Base-by-base conservation (phyloP, 2,113 vertebrate genomes). In the Nasalis larvatus region DNA sequence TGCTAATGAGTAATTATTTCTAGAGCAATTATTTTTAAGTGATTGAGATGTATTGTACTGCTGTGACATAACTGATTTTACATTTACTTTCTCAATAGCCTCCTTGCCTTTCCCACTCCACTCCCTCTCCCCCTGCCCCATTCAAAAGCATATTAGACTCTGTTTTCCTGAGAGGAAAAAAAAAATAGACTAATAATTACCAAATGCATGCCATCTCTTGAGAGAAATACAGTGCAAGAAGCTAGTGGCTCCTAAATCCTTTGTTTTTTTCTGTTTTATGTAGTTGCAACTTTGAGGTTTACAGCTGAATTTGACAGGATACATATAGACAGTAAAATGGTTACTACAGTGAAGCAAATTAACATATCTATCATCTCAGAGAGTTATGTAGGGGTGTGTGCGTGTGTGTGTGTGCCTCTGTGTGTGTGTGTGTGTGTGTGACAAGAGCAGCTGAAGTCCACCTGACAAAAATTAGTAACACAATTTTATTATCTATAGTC, bases 1-100 rank as follows among this genome's bases (percentile, higher is more conserved):
- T 60, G n/a, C 47, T 95, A 95, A 95, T 96, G 83, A 96, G 58
- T 47, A 90, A 95, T 93, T 96, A 56, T 77, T 93, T 97, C 68
- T 54, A 63, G 7, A 82, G 68, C 63, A 92, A 94, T 97, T 88
- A 90, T 82, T 90, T 92, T 83, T 92, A 95, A 95, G 82, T 88
- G 58, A 92, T 93, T 78, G 92, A 91, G 88, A 76, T 52, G 23
- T 32, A 93, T 35, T 87, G 30, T 49, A 80, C 47, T 13, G 69
- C 42, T 35, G 52, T 35, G 60, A 52, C 32, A 73, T n/a, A 87
- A 85, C 11, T 13, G 30, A 80, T 86, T 86, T 58, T 71, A 18
- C 17, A 63, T 68, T 88, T 82, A 32, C 45, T 97, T 91, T 78
- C 86, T 85, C 40, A 80, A 16, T 32, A 56, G 52, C 40, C 8